Conservation (phyloP, 1,140 invertebrate species). For the Drosophila navojoa region DNA sequence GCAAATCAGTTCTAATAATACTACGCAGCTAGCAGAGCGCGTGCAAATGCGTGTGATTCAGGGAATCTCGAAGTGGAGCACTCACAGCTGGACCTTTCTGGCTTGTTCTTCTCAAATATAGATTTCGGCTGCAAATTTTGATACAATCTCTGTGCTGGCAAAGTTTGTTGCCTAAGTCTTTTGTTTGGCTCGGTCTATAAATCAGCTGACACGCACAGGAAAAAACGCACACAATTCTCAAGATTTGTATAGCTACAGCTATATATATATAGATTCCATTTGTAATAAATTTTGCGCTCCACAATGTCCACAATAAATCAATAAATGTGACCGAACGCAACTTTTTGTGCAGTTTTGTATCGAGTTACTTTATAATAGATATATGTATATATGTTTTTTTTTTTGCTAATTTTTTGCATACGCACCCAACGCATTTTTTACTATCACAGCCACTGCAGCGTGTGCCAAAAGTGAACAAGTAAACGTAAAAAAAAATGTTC, state of each 20-base stretch:
- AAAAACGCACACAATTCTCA: slow-evolving; percentile 7
- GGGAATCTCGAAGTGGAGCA: no score
- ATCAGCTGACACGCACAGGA: slow-evolving; percentile 54
- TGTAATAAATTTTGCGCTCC: slow-evolving; percentile 74
- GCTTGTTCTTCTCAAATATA: no score
- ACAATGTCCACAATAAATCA: slow-evolving; percentile 63
- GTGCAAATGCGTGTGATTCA: no score
- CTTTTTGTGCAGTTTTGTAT: slow-evolving; percentile 48
- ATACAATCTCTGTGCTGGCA: not conserved
- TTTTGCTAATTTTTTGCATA: slow-evolving; percentile 52
- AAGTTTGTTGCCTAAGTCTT: slow-evolving; percentile 71
- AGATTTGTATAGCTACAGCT: not conserved
- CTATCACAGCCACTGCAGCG: slow-evolving; percentile 30
- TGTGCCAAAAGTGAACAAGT: slow-evolving; percentile 51
- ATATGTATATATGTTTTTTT: not conserved
- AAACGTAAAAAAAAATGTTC: slow-evolving; percentile 1
- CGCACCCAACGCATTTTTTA: slow-evolving; percentile 58
- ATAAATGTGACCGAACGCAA: slow-evolving; percentile 68
- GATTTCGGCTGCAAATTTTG: slow-evolving; percentile 7
- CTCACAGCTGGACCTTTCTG: not conserved
- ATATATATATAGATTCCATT: slow-evolving; percentile 58
- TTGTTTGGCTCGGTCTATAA: slow-evolving; percentile 55
- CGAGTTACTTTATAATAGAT: not conserved
- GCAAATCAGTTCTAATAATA: no score
- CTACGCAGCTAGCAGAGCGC: no score